phyloP scores from a whole-genome alignment of 1,140 invertebrate genomes.

The Aphaenogaster rudis region DNA sequence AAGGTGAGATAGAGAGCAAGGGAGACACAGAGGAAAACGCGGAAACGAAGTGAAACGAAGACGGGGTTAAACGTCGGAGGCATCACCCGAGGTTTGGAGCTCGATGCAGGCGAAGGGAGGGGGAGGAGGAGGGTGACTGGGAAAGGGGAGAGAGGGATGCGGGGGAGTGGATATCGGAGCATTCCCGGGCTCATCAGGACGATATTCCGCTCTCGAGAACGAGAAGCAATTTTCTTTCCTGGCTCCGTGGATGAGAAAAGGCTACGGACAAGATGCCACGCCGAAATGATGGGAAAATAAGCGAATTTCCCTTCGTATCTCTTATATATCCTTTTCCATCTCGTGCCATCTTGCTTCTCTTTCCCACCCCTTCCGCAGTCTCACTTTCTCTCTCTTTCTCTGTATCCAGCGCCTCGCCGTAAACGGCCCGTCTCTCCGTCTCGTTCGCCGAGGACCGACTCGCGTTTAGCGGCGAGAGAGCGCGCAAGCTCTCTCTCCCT shows the following conservation, averaged over 20 bases:
- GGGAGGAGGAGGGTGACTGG: not conserved
- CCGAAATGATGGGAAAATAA: slow-evolving; percentile 86
- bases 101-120: not conserved
- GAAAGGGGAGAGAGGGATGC: not conserved
- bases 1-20: not conserved
- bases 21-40: slow-evolving; percentile 40
- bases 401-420: not conserved
- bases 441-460: slow-evolving; percentile 20
- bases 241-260: slow-evolving; percentile 81
- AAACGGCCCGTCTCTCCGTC: slow-evolving; percentile 13
- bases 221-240: slow-evolving; percentile 86
- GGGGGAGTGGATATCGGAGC: slow-evolving; percentile 76
- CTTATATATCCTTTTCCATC: slow-evolving; percentile 77
- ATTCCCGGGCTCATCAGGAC: slow-evolving; percentile 84
- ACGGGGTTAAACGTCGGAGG: slow-evolving; percentile 60
- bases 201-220: slow-evolving; percentile 84
- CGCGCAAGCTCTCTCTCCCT: not conserved
- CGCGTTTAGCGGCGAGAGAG: slow-evolving; percentile 31
- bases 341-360: slow-evolving; percentile 41
- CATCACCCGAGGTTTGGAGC: slow-evolving; percentile 46
- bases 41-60: slow-evolving; percentile 60
- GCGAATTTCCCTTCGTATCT: slow-evolving; percentile 84
- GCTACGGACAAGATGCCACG: slow-evolving; percentile 85
- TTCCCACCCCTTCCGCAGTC: not conserved
- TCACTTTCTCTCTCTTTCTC: slow-evolving; percentile 1